phyloP scores from a whole-genome alignment of 2,113 vertebrate genomes.

The Neogobius melanostomus region DNA sequence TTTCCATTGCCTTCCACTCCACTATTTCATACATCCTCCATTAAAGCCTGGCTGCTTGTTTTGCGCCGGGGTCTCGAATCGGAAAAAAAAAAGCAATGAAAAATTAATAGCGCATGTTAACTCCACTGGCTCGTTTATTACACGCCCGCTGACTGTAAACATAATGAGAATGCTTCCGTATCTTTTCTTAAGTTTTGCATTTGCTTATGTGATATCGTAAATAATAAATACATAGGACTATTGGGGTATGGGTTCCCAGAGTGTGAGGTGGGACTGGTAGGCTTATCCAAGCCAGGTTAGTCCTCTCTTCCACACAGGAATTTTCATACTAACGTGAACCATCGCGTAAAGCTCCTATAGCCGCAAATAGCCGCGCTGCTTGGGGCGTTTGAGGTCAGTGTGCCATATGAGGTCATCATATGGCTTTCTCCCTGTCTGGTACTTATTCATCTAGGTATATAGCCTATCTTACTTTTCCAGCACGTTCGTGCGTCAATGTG shows the following conservation, averaged over 20 bases:
- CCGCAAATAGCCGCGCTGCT: background rate
- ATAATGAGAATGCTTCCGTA: conserved; percentile 73
- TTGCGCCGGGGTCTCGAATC: conserved; percentile 60
- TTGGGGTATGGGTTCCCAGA: conserved; percentile 29
- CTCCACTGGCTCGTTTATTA: conserved; percentile 76
- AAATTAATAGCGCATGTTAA: conserved; percentile 79
- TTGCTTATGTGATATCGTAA: conserved; percentile 58
- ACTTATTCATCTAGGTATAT: background rate
- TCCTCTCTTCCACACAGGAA: conserved; percentile 10
- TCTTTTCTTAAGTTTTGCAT: conserved; percentile 67
- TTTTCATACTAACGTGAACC: conserved; percentile 31
- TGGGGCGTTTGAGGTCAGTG: conserved; percentile 57
- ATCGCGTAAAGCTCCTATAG: conserved; percentile 12
- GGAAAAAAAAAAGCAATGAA: conserved; percentile 72
- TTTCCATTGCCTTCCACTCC: conserved; percentile 9
- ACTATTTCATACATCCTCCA: conserved; percentile 41
- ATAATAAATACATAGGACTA: conserved; percentile 54
- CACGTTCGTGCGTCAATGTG: background rate
- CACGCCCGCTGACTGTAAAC: conserved; percentile 76
- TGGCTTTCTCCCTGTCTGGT: conserved; percentile 7
- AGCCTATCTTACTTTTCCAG: background rate
- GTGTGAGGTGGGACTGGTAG: conserved; percentile 18
- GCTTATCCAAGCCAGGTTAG: background rate
- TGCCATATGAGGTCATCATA: conserved; percentile 48
- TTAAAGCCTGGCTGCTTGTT: conserved; percentile 54